These are phyloP conservation scores for Lasioglossum pauxillum DNA, from an alignment of 2,888 invertebrate genomes.

Conservation along the genomic window DNA sequence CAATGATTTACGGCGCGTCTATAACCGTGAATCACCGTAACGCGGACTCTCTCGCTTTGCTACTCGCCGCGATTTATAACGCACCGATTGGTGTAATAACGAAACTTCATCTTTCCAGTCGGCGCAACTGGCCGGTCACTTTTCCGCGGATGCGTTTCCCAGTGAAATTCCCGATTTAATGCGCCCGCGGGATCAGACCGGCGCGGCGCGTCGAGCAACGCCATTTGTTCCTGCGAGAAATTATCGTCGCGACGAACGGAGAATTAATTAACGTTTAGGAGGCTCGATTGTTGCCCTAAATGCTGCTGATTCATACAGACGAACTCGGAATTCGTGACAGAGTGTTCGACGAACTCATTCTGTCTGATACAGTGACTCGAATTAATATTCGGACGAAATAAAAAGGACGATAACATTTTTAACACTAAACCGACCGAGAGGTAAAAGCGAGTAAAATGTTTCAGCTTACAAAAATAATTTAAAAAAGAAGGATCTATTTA, in stretches of 20 bases:
- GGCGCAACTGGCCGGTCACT: conserved; percentile 25
- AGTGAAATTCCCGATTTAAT: conserved; percentile 60
- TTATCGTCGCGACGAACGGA: not conserved
- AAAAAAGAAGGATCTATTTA: too few relatives aligned
- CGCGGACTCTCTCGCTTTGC: not conserved
- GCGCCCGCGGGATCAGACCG: conserved; percentile 16
- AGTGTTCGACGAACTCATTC: not conserved
- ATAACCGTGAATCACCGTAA: conserved; percentile 45
- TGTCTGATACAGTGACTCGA: not conserved
- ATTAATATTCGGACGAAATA: too few relatives aligned
- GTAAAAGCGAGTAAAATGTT: too few relatives aligned
- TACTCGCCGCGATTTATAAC: conserved; percentile 37
- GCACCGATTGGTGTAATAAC: conserved; percentile 48
- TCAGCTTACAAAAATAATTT: too few relatives aligned
- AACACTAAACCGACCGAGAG: too few relatives aligned
- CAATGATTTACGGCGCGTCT: conserved; percentile 51
- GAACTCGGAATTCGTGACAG: not conserved
- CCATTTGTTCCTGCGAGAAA: not conserved
- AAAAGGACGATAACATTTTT: too few relatives aligned
- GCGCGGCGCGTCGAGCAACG: not conserved
- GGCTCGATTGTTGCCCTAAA: conserved; percentile 8
- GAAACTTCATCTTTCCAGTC: conserved; percentile 46
- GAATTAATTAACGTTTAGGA: conserved; percentile 32
- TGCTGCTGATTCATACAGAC: conserved; percentile 8
- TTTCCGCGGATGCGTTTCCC: conserved; percentile 49